Evolutionary conservation across 2,113 vertebrate species (phyloP).

Genomic region (Labeo rohita): DNA sequence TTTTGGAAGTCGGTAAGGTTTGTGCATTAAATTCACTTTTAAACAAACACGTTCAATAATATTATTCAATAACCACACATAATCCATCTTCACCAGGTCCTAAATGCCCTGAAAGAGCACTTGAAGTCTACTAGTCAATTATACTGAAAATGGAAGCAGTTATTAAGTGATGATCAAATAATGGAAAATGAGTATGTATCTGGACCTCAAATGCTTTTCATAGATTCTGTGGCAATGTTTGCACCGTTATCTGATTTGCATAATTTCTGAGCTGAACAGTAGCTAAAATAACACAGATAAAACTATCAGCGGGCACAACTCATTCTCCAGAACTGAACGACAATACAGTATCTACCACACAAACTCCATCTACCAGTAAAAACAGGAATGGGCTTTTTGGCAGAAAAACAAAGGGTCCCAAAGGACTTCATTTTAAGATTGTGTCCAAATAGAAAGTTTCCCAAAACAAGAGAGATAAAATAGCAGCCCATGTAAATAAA

Average conservation of each 20-base stretch:
- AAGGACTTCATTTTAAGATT: neutral
- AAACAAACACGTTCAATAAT: neutral
- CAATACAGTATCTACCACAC: neutral
- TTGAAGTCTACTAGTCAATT: neutral
- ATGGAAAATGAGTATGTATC: neutral
- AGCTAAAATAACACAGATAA: neutral
- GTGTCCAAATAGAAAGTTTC: neutral
- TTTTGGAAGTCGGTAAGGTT: neutral
- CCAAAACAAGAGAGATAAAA: conserved; percentile 15
- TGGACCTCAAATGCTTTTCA: neutral
- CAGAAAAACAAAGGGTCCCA: conserved; percentile 7
- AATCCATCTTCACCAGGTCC: neutral
- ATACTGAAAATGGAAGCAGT: neutral
- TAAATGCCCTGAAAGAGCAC: neutral
- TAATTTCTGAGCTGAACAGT: neutral
- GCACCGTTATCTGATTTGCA: neutral
- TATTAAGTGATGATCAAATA: neutral
- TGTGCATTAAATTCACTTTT: neutral
- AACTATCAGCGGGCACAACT: neutral
- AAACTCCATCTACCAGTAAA: neutral
- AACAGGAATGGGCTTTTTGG: conserved; percentile 8
- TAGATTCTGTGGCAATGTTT: neutral
- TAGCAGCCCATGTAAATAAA: conserved; percentile 7
- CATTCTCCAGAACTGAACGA: neutral
- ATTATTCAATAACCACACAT: neutral